Evolutionary conservation across 1,140 invertebrate genomes (phyloP), one percentile per base, ranked within the genome.

Genomic region (Neodiprion virginianus): DNA sequence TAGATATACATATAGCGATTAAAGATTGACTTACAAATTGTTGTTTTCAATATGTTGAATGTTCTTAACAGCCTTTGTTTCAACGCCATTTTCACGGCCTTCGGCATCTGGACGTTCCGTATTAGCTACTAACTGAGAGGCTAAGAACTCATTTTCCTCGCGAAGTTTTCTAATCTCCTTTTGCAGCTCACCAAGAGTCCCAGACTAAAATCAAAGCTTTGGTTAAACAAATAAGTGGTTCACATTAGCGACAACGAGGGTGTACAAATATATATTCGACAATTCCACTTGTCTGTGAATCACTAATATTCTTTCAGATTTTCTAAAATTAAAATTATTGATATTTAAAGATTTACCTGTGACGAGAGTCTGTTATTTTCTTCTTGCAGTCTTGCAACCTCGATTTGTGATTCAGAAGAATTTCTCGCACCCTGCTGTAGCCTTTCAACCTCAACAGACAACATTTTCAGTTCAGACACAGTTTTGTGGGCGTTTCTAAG

Each of bases 71-170:
- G 76, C 73, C 75, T 90, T 86, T 9, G 83, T 80, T 70, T 89
- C 86, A n/a, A 90, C 84, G 48, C 90, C 90, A 81, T 91, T 91
- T 79, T 90, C 89, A 72, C 86, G 82, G 12, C 86, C 88, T 72
- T 89, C 89, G 14, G 83, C 87, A 53, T 83, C 83, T 47, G 84
- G 85, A 28, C 84, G 84, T 74, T 89, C 87, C 40, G 83, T 88
- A 14, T 70, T 78, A 12, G 79, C 79, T 48, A 82, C 79, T 47
- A 88, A 76, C 79, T 90, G 88, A 50, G 86, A 84, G 8, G 76
- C 78, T 47, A 90, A 77, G 0, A 76, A 79, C 77, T 87, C 86
- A 74, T 91, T 90, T 67, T 91, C 89, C 73, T 90, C 87, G 49
- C 85, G 81, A 72, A 91, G 77, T 71, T 83, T 83, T 75, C 84